These are phyloP conservation scores for Thaleichthys pacificus DNA, from an alignment of 2,797 vertebrate genomes.

Conservation along the genomic window DNA sequence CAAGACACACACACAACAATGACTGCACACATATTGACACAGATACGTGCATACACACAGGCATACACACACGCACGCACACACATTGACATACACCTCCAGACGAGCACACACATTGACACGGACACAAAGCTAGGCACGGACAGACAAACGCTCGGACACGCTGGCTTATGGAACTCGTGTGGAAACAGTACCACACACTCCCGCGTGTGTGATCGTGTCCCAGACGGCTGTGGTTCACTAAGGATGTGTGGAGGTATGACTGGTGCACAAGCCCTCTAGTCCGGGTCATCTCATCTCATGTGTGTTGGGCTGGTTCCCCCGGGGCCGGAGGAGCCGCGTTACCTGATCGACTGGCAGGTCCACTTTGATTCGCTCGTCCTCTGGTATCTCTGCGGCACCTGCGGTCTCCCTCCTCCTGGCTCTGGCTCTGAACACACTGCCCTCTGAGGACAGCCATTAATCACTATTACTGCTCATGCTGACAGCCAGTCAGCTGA, in stretches of 20 bases:
- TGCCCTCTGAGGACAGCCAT: slow-evolving; percentile 52
- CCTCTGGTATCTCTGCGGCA: slow-evolving; percentile 46
- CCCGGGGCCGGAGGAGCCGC: neutral
- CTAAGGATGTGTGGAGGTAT: neutral
- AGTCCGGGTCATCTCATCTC: neutral
- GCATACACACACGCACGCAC: neutral
- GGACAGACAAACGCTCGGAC: neutral
- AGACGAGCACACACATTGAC: neutral
- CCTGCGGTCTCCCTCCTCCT: slow-evolving; percentile 39
- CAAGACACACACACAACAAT: slow-evolving; percentile 8
- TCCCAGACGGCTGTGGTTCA: neutral
- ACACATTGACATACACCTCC: neutral
- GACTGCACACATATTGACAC: neutral
- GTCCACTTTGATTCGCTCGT: slow-evolving; percentile 44
- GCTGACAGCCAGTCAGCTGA: slow-evolving; percentile 49
- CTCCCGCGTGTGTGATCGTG: neutral
- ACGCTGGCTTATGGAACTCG: neutral
- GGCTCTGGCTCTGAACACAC: slow-evolving; percentile 53
- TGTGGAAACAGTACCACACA: neutral
- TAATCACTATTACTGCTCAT: slow-evolving; percentile 54
- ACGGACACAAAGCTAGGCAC: neutral
- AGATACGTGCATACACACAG: neutral
- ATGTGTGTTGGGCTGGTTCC: neutral
- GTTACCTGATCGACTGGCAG: slow-evolving; percentile 43
- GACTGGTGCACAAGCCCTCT: neutral